Evolutionary conservation across 2,113 vertebrate genomes (phyloP).

Genomic region (Hippolais icterina): DNA sequence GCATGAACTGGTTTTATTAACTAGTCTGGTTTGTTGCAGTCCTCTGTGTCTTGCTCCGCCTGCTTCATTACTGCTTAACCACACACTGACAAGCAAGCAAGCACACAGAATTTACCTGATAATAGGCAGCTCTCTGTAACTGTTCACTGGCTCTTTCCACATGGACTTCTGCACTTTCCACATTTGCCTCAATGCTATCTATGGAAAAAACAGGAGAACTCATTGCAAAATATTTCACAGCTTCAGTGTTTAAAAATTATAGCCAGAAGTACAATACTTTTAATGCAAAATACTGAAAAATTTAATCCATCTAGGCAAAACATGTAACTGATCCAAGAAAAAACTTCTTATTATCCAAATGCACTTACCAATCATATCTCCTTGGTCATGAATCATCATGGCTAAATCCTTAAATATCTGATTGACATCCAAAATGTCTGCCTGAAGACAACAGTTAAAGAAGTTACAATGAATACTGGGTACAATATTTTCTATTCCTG

Average conservation of each 20-base stretch:
- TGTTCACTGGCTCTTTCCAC: slow-evolving; percentile 91
- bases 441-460: slow-evolving; percentile 75
- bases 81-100: neutral
- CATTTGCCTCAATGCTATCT: slow-evolving; percentile 98
- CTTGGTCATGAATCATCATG: slow-evolving; percentile 98
- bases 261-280: neutral
- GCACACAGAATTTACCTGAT: slow-evolving; percentile 83
- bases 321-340: neutral
- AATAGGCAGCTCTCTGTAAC: slow-evolving; percentile 89
- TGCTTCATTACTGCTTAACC: neutral
- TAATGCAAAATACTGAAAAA: neutral
- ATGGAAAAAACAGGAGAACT: slow-evolving; percentile 19
- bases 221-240: neutral
- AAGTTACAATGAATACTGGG: neutral
- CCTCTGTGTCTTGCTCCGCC: neutral
- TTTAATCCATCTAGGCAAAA: neutral
- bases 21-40: neutral
- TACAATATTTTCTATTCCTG: neutral
- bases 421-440: slow-evolving; percentile 96
- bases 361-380: slow-evolving; percentile 93
- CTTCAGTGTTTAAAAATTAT: neutral
- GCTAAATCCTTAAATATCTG: slow-evolving; percentile 99
- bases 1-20: neutral
- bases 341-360: neutral
- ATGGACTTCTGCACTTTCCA: slow-evolving; percentile 94